Base-by-base conservation (phyloP, 1,140 invertebrate species). In the Ostrea edulis region DNA sequence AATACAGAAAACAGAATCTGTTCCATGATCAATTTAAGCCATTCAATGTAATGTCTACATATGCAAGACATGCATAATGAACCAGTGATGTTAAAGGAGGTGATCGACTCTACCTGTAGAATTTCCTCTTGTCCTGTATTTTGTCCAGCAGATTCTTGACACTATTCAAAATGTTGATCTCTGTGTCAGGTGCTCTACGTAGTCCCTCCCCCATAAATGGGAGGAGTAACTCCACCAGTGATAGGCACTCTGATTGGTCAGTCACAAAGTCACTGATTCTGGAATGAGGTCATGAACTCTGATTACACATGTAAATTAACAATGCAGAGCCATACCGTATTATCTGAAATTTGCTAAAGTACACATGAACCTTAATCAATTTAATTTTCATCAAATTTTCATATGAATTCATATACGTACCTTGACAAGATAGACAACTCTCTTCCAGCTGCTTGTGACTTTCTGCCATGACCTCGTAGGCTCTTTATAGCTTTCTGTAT, bases 381-480 rank as follows among this genome's bases (percentile, higher is more conserved):
- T 5, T 5, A 44, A 44, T 44, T 20, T 62, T 62, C 17, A 62
- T n/a, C n/a, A 17, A 20, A 8, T 55, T 62, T 20, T 0, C n/a
- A n/a, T 62, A 20, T 17, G 0, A 81, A 81, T 35, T 12, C 9
- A n/a, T 9, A 35, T 53, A 87, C 89, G 84, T 90, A 95, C 94
- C 97, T 96, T 0, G 97, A 97, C 0, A 99, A 95, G 89, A 99
- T 97, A 11, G 96, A 96, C 0, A 98, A 94, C 91, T 98, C 97
- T 51, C 96, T 96, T 93, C 85, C 93, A 94, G 87, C 95, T 0
- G 95, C 95, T 87, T 89, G 87, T 82, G 96, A 97, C 68, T 95
- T 96, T 55, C 96, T 96, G 87, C 95, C 96, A 17, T 95, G 93
- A 1, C 97, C 92, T 65, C 95, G 83, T 12, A 93, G 29, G n/a